phyloP scores from a whole-genome alignment of 2,797 vertebrate species.

The Epinephelus awoara region DNA sequence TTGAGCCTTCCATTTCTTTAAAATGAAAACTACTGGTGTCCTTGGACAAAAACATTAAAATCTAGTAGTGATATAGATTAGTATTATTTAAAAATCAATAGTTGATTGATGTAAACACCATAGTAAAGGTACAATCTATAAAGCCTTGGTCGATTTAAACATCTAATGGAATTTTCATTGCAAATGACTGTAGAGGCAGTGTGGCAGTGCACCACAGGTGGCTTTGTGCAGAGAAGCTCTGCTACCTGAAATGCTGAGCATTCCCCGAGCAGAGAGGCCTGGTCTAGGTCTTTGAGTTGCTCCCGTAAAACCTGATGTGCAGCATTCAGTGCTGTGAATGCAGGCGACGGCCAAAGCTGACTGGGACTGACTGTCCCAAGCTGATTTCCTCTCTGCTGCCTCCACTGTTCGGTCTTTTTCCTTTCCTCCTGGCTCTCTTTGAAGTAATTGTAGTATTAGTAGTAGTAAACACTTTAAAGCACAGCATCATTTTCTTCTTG shows the following conservation, averaged over 20 bases:
- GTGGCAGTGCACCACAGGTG: too few species aligned
- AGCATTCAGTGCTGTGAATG: conserved; percentile 20
- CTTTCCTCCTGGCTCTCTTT: not conserved
- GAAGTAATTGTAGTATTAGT: not conserved
- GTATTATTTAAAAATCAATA: not conserved
- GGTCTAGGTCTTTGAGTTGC: conserved; percentile 7
- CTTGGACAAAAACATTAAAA: too few species aligned
- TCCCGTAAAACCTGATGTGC: conserved; percentile 45
- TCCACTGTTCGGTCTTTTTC: not conserved
- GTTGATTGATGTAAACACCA: not conserved
- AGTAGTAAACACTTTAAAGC: not conserved
- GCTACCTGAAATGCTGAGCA: not conserved
- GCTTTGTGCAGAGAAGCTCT: not conserved
- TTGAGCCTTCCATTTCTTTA: not conserved
- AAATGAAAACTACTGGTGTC: not conserved
- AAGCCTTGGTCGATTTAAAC: too few species aligned
- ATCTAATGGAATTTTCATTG: too few species aligned
- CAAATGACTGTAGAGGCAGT: too few species aligned
- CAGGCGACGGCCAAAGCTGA: conserved; percentile 2
- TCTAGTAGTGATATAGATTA: too few species aligned
- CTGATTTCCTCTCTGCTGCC: not conserved
- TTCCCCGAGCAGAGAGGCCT: not conserved
- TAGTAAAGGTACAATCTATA: not conserved
- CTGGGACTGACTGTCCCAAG: not conserved
- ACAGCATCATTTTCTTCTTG: not conserved